Base-by-base conservation (phyloP, 2,797 vertebrate genomes). In the Myioborus miniatus region DNA sequence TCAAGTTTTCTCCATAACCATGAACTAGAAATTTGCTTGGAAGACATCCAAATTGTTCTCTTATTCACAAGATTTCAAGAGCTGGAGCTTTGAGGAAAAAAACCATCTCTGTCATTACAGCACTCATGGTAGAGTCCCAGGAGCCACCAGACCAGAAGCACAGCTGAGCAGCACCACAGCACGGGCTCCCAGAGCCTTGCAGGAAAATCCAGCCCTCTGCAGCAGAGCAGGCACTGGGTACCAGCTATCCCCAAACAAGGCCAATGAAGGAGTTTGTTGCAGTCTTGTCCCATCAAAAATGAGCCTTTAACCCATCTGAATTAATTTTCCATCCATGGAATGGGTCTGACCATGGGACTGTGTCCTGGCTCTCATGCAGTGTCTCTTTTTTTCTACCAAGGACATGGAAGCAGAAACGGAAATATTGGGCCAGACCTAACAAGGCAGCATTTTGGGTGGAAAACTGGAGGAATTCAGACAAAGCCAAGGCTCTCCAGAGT, bases 61-160 rank as follows among this genome's bases (percentile, higher is more conserved):
- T 76, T 89, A 76, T 56, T 93, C 89, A 91, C 49, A 70, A 72
- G 91, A 87, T 49, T 91, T 92, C 26, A 49, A 76, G 82, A 78
- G 59, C 52, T 4, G 5, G 27, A 81, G 34, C 41, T 89, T 79
- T 22, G 37, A 53, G 72, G 32, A 30, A 64, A 77, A 89, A 89
- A 90, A 20, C 6, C 1, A 2, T 41, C 36, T 83, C 72, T 80
- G 50, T 78, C 43, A 32, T 72, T 65, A 30, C 32, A 65, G 34
- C 0, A 1, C 47, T 72, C 32, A 2, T 41, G 53, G 24, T 14
- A 22, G 64, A 93, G 58, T 83, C 79, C 65, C 76, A 68, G 79
- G 92, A 75, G 75, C 32, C 89, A 68, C 34, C 43, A 50, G n/a
- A 56, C 5, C 63, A 60, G 55, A 36, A 43, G 30, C 30, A 56